Base-by-base conservation (phyloP, 1,140 invertebrate genomes). In the Meloidogyne exigua region DNA sequence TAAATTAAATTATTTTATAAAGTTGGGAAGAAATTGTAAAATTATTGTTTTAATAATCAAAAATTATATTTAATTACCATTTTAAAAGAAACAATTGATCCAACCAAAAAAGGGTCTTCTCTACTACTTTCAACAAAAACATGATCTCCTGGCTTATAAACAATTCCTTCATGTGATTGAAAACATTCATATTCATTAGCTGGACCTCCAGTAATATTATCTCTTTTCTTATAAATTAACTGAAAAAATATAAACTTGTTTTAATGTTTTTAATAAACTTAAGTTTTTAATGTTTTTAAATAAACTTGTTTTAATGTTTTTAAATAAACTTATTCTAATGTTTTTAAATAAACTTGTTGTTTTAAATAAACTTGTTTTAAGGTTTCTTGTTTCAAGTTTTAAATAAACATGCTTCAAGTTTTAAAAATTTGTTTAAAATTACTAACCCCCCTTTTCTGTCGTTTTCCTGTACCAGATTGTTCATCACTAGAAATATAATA, bases 161-260 rank as follows among this genome's bases (percentile, higher is more conserved):
- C 39, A 36, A 66, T 32, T 28, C 76, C 77, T n/a, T 79, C 78
- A 28, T 79, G 67, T 23, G 64, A 69, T 63, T 79, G 77, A 26
- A 79, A 79, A 28, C 79, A 80, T 44, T 79, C 69, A 49, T 79
- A 79, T 49, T 79, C 77, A 57, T 57, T 57, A 57, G 49, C 18
- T n/a, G 49, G 5, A 2, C 49, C 49, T 57, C 49, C 49, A 57
- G 15, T 57, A 28, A 32, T 18, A 70, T 79, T 69, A 28, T 79
- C 77, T 28, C 77, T 57, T n/a, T 25, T 63, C 26, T 79, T 79
- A 64, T 72, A 79, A 65, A 73, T 73, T 21, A 73, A 62, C 72
- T 73, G 57, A 25, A 32, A 13, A 65, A 36, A 15, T 4, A 3
- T 25, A 23, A 42, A 21, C 44, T 21, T 21, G 21, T 3, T 21